Percentiles rank a stretch among this genome's conserved stretches.
phyloP scores from a whole-genome alignment of 2,888 invertebrate species.

The Bursaphelenchus okinawaensis region DNA sequence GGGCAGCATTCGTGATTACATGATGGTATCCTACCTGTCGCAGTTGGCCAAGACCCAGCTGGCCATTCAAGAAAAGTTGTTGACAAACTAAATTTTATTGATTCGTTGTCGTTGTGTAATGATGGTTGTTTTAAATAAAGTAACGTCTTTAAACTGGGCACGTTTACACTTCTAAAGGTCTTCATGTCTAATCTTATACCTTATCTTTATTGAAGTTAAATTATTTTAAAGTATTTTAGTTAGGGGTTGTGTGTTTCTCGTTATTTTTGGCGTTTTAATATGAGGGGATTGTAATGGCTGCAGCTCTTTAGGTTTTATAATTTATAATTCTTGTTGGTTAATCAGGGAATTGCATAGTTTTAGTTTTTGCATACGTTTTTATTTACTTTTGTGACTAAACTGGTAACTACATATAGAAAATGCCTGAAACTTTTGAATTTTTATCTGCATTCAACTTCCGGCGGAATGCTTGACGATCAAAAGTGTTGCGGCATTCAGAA shows the following conservation, averaged over 20 bases:
- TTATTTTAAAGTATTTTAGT: no score
- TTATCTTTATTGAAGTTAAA: no score
- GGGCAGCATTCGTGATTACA: constrained; percentile 87
- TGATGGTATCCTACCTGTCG: constrained; percentile 92
- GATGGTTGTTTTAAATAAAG: constrained; percentile 7
- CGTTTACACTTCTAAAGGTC: not conserved
- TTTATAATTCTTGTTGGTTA: no score
- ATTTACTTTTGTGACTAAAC: no score
- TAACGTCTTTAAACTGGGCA: not conserved
- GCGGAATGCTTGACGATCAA: no score
- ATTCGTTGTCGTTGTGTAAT: not conserved
- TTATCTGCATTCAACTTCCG: no score
- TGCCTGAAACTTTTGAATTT: no score
- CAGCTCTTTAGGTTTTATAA: no score
- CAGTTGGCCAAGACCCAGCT: constrained; percentile 93
- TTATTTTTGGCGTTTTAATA: no score
- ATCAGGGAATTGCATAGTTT: no score
- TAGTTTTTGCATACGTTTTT: not conserved
- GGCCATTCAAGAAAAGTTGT: constrained; percentile 87
- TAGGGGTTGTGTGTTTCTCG: not conserved
- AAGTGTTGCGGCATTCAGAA: not conserved
- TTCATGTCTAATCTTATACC: not conserved
- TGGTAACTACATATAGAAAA: no score
- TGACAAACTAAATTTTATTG: constrained; percentile 8
- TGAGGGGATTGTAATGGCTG: no score